Percentiles rank a stretch among this genome's conserved stretches.
Evolutionary conservation across 2,888 invertebrate species (phyloP).

Genomic region (Apamea monoglypha): DNA sequence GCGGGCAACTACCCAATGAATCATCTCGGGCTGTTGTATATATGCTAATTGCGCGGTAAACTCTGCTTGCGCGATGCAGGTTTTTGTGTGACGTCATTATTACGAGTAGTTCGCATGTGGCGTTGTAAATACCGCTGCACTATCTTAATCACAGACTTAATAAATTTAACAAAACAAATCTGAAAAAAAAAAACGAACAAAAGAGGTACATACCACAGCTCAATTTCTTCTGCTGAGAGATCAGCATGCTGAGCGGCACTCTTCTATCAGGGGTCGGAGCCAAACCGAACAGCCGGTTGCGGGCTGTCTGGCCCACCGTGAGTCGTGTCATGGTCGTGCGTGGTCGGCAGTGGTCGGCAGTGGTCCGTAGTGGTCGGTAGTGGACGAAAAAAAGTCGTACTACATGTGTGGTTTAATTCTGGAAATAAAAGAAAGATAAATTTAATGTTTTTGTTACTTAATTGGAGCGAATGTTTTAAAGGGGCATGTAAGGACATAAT

Average conservation of each 20-base stretch:
- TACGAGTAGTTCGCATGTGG: too few species aligned
- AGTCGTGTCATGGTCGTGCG: conserved; percentile 92
- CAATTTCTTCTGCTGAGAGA: conserved; percentile 94
- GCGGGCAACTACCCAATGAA: too few species aligned
- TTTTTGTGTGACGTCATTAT: too few species aligned
- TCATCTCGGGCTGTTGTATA: too few species aligned
- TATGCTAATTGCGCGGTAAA: too few species aligned
- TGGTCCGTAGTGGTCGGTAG: not conserved
- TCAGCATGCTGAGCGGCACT: conserved; percentile 94
- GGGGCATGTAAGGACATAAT: not conserved
- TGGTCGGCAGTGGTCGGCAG: conserved; percentile 14
- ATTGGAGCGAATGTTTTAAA: not conserved
- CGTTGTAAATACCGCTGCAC: too few species aligned
- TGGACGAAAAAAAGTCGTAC: not conserved
- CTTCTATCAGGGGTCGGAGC: conserved; percentile 84
- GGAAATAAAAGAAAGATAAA: not conserved
- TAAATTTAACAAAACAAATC: too few species aligned
- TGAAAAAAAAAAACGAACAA: not conserved
- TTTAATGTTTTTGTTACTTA: not conserved
- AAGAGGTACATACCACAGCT: conserved; percentile 92
- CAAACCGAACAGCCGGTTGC: conserved; percentile 93
- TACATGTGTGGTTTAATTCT: conserved; percentile 48
- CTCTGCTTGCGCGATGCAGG: too few species aligned
- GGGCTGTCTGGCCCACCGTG: conserved; percentile 93
- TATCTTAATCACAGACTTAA: too few species aligned